Conservation (phyloP, 2,888 invertebrate species). For the Hydrotaea diabolus region DNA sequence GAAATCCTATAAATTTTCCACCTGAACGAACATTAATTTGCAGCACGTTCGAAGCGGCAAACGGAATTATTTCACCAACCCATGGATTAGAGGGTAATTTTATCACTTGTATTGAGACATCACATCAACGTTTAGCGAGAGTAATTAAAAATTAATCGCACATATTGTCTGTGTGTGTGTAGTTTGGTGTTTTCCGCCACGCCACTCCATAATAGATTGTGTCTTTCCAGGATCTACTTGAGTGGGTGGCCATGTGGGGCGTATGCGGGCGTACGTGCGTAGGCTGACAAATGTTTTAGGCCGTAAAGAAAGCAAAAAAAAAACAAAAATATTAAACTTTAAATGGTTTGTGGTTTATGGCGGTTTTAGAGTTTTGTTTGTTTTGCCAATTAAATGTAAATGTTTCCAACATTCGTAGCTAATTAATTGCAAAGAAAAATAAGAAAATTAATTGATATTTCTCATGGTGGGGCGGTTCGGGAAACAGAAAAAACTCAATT, state of each 20-base stretch:
- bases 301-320: not conserved
- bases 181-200: not conserved
- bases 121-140: not conserved
- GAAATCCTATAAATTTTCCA: too few species aligned
- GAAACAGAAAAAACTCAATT: too few species aligned
- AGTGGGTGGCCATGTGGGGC: not conserved
- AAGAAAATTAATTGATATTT: too few species aligned
- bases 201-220: not conserved
- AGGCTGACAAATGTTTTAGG: not conserved
- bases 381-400: not conserved
- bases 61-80: not conserved
- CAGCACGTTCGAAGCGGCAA: too few species aligned
- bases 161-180: not conserved
- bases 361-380: not conserved
- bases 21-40: too few species aligned
- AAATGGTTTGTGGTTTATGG: slow-evolving; percentile 8
- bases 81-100: not conserved
- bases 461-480: too few species aligned
- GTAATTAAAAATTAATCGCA: slow-evolving; percentile 36
- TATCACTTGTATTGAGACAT: slow-evolving; percentile 11
- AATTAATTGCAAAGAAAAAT: not conserved
- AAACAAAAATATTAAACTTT: not conserved
- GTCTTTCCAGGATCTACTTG: not conserved
- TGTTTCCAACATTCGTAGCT: not conserved
- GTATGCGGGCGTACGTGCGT: not conserved